A percentile compares a stretch with the other conserved stretches of the same genome.
These are phyloP conservation scores for Holothuria scabra DNA, from an alignment of 53 echinoderm and acorn worm species.

Conservation along the genomic window DNA sequence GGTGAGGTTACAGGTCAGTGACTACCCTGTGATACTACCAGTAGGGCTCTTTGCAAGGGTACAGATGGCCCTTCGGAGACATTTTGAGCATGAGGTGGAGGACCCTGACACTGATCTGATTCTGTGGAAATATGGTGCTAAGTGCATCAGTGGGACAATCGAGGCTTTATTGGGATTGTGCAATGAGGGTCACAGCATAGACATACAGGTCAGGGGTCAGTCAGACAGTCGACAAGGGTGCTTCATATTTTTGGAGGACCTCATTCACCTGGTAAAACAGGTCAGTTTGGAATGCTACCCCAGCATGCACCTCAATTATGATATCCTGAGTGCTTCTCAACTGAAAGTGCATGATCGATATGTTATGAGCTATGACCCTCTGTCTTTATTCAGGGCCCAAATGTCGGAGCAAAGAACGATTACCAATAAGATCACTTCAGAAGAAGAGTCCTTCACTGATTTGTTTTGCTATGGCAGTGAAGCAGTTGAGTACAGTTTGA, in stretches of 20 bases:
- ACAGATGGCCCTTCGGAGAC: slow-evolving; percentile 86
- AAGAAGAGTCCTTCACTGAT: slow-evolving; percentile 81
- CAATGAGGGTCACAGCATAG: slow-evolving; percentile 81
- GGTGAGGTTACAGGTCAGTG: slow-evolving; percentile 80
- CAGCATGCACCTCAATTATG: slow-evolving; percentile 73
- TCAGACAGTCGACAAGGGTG: slow-evolving; percentile 87
- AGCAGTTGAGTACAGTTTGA: slow-evolving; percentile 73
- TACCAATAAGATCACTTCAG: slow-evolving; percentile 72
- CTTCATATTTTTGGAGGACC: slow-evolving; percentile 95
- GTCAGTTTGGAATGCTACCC: slow-evolving; percentile 89
- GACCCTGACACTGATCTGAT: slow-evolving; percentile 87
- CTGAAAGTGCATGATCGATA: slow-evolving; percentile 77
- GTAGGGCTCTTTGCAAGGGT: slow-evolving; percentile 81
- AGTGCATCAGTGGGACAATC: slow-evolving; percentile 89
- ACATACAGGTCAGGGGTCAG: slow-evolving; percentile 79
- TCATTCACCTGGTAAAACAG: slow-evolving; percentile 82
- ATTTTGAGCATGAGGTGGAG: slow-evolving; percentile 93
- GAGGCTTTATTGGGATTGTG: slow-evolving; percentile 84
- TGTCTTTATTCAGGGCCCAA: slow-evolving; percentile 74
- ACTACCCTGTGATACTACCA: slow-evolving; percentile 70
- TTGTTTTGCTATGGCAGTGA: slow-evolving; percentile 87
- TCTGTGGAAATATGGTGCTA: slow-evolving; percentile 92
- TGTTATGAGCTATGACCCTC: slow-evolving; percentile 78
- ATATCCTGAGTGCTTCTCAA: slow-evolving; percentile 81
- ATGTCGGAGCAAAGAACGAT: slow-evolving; percentile 65